Evolutionary conservation across 2,113 vertebrate species (phyloP).

Genomic region (Epinephelus lanceolatus): DNA sequence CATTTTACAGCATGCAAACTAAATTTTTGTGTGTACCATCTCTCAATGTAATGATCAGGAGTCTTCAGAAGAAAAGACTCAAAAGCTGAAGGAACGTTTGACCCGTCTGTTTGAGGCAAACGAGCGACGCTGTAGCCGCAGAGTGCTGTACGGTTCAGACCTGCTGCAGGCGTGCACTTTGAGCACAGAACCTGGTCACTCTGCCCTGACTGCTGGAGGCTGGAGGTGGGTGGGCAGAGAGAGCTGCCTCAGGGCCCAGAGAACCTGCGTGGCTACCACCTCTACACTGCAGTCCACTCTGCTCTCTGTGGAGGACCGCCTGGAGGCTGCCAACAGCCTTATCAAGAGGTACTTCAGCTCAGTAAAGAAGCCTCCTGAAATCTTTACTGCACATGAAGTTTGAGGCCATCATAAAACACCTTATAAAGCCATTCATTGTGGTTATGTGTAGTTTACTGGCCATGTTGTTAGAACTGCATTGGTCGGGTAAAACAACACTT

Average conservation of each 20-base stretch:
- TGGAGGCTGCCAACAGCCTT: constrained; percentile 75
- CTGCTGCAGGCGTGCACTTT: constrained; percentile 87
- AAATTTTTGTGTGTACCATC: not conserved
- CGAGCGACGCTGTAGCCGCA: constrained; percentile 88
- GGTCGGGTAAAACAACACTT: not conserved
- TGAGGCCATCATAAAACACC: not conserved
- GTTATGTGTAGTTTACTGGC: not conserved
- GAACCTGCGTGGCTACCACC: constrained; percentile 70
- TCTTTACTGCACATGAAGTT: not conserved
- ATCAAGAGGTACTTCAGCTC: constrained; percentile 82
- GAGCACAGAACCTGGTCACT: constrained; percentile 62
- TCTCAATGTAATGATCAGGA: constrained; percentile 78
- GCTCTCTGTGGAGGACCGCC: constrained; percentile 75
- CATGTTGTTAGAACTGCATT: not conserved
- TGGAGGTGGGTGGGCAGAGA: constrained; percentile 89
- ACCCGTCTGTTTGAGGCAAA: constrained; percentile 89
- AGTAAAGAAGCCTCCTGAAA: not conserved
- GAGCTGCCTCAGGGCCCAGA: constrained; percentile 81
- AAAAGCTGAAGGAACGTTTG: constrained; percentile 90
- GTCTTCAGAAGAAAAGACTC: constrained; percentile 89
- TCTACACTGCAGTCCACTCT: constrained; percentile 82
- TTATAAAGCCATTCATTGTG: not conserved
- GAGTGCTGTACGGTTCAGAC: constrained; percentile 91
- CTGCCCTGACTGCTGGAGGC: constrained; percentile 56
- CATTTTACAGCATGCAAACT: not conserved